Evolutionary conservation across 2,888 invertebrate species (phyloP).

Genomic region (Cephus spinipes): DNA sequence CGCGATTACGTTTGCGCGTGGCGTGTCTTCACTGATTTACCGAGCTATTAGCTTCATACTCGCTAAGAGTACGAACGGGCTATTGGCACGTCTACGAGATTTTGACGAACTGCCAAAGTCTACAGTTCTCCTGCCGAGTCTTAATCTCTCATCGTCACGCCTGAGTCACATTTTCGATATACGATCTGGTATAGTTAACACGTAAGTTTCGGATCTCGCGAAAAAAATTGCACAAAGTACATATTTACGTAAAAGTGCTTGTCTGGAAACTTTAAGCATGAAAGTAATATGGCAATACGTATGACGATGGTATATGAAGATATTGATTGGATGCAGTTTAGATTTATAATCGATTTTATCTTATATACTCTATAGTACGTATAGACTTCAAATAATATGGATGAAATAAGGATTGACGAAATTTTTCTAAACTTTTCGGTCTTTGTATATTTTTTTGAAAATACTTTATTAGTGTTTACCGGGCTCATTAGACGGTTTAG

Average conservation of each 20-base stretch:
- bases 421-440: neutral
- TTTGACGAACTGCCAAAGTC: conserved; percentile 41
- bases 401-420: neutral
- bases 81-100: conserved; percentile 27
- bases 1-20: conserved; percentile 16
- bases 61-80: conserved; percentile 10
- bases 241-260: neutral
- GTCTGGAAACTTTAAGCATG: neutral
- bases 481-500: neutral
- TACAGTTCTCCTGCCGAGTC: conserved; percentile 14
- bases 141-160: conserved; percentile 18
- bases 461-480: neutral
- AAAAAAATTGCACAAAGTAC: neutral
- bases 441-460: neutral
- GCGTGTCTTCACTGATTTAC: conserved; percentile 34
- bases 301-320: neutral
- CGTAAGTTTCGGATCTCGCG: neutral
- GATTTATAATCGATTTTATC: neutral
- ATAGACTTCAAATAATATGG: neutral
- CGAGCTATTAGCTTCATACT: conserved; percentile 22
- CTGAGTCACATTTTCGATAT: conserved; percentile 2
- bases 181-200: neutral
- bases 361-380: neutral
- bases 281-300: neutral
- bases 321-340: neutral